These are phyloP conservation scores for Delphinus delphis DNA, from an alignment of 2,113 vertebrate genomes.

Conservation along the genomic window DNA sequence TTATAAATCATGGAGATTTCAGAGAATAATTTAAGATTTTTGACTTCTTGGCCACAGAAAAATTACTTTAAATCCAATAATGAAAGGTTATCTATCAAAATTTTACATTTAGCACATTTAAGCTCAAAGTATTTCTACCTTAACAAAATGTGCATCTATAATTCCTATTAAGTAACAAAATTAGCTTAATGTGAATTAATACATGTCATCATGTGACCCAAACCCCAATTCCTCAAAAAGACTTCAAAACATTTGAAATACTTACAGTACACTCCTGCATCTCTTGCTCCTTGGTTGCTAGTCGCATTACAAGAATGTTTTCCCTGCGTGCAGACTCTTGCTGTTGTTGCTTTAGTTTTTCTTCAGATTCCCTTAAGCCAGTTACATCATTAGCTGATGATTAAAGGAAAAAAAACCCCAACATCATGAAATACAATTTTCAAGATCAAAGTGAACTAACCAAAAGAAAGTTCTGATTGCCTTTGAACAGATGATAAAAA, in stretches of 20 bases:
- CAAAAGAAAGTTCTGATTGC: slow-evolving; percentile 8
- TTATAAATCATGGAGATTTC: background rate
- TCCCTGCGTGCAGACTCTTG: slow-evolving; percentile 99
- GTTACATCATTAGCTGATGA: slow-evolving; percentile 95
- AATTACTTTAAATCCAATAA: background rate
- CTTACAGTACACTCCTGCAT: slow-evolving; percentile 99
- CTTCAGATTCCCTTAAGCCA: slow-evolving; percentile 97
- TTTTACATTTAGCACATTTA: background rate
- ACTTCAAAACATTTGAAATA: slow-evolving; percentile 64
- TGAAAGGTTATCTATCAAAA: background rate
- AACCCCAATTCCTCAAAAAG: background rate
- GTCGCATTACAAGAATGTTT: slow-evolving; percentile 98
- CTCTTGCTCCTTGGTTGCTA: slow-evolving; percentile 99
- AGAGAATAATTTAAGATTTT: background rate
- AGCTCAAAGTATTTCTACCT: background rate
- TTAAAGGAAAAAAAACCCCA: background rate
- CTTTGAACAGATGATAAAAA: slow-evolving; percentile 32
- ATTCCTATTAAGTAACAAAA: background rate
- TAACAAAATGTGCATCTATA: background rate
- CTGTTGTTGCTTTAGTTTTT: slow-evolving; percentile 98
- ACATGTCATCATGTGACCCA: background rate
- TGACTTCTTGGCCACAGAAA: background rate
- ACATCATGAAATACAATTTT: slow-evolving; percentile 25
- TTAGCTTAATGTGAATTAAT: background rate
- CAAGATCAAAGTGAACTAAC: slow-evolving; percentile 8